A percentile compares a stretch with the other conserved stretches of the same genome.
Evolutionary conservation across 2,888 invertebrate genomes (phyloP).

Genomic region (Nezara viridula): DNA sequence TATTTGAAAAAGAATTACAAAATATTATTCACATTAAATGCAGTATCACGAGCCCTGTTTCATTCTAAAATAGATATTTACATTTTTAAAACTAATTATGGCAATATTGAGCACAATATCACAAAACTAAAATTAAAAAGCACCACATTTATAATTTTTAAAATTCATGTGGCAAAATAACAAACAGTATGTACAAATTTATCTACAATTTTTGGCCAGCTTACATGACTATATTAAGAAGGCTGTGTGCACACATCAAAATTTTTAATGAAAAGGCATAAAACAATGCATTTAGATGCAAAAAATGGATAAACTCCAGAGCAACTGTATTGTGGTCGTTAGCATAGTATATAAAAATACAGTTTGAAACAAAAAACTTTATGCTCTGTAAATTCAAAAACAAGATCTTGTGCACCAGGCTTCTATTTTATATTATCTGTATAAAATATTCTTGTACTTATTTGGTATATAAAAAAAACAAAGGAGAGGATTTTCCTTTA

Average conservation of each 20-base stretch:
- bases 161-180: background rate
- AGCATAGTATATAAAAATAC: background rate
- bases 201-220: background rate
- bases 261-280: background rate
- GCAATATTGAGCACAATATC: slow-evolving; percentile 46
- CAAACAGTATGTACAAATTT: background rate
- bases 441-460: background rate
- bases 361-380: background rate
- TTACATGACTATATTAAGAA: background rate
- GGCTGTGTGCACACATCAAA: background rate
- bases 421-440: background rate
- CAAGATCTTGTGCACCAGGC: background rate
- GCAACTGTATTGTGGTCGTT: background rate
- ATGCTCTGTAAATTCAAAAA: background rate
- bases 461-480: background rate
- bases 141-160: background rate
- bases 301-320: background rate
- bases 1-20: background rate
- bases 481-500: background rate
- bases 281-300: background rate
- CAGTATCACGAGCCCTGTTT: slow-evolving; percentile 42
- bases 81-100: slow-evolving; percentile 9
- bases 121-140: slow-evolving; percentile 35
- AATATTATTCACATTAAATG: slow-evolving; percentile 26
- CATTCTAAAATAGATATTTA: slow-evolving; percentile 1